phyloP scores from a whole-genome alignment of 2,888 invertebrate species.

The Chorisops tibialis region DNA sequence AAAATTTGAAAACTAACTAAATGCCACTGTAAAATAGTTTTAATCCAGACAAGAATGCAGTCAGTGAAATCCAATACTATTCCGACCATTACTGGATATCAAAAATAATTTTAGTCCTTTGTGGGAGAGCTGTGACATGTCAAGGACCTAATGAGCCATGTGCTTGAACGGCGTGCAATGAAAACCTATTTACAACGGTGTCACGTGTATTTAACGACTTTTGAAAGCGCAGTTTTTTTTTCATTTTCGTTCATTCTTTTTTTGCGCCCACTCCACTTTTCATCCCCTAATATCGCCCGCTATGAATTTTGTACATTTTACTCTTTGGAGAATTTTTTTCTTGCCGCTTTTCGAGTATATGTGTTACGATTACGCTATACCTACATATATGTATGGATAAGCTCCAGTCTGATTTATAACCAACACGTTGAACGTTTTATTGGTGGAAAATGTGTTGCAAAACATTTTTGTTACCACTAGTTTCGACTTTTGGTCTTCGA shows the following conservation, averaged over 20 bases:
- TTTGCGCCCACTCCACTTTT: background rate
- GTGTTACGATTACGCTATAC: too few relatives aligned
- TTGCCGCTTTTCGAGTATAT: too few relatives aligned
- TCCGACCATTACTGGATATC: constrained; percentile 19
- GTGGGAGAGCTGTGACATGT: constrained; percentile 27
- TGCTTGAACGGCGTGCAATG: constrained; percentile 27
- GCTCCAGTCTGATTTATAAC: too few relatives aligned
- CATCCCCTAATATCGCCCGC: constrained; percentile 5
- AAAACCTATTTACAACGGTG: constrained; percentile 30
- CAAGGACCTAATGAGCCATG: constrained; percentile 30
- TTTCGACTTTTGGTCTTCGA: too few relatives aligned
- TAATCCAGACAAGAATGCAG: too few relatives aligned
- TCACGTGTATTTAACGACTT: constrained; percentile 30
- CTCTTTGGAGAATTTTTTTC: background rate
- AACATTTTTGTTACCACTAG: too few relatives aligned
- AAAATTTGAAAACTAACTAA: too few relatives aligned
- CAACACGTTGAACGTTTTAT: too few relatives aligned
- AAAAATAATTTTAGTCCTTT: constrained; percentile 26
- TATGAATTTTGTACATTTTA: constrained; percentile 18
- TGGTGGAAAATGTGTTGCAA: too few relatives aligned
- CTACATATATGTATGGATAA: too few relatives aligned
- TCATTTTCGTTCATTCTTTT: background rate
- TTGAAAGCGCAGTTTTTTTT: constrained; percentile 7
- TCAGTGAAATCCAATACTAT: background rate
- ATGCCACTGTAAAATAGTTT: too few relatives aligned